Evolutionary conservation across 1,140 invertebrate species (phyloP).

Genomic region (Oryctes rhinoceros): DNA sequence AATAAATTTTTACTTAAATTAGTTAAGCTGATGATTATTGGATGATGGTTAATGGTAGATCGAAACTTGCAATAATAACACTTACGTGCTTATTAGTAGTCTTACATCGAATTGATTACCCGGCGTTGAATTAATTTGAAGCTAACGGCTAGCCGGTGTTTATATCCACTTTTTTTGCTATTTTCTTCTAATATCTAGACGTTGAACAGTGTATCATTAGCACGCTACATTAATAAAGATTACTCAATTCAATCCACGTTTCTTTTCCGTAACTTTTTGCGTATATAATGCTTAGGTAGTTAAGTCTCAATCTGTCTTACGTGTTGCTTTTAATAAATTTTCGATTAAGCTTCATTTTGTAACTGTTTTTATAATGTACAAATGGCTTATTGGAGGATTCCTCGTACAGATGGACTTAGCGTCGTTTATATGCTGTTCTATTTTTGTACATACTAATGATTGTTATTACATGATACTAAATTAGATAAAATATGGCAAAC

Average conservation of each 20-base stretch:
- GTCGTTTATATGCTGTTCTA: no score
- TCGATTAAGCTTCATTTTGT: background rate
- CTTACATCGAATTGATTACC: background rate
- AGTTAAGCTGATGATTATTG: background rate
- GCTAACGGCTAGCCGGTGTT: background rate
- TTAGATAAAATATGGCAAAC: no score
- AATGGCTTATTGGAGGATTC: background rate
- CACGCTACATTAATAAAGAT: background rate
- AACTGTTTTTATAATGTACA: background rate
- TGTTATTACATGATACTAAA: no score
- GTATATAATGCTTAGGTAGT: background rate
- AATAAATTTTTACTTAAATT: background rate
- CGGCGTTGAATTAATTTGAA: slow-evolving; percentile 3
- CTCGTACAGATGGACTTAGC: background rate
- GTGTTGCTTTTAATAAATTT: background rate
- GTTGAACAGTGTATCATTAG: background rate
- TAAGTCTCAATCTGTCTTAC: background rate
- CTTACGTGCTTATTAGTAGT: background rate
- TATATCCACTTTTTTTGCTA: background rate
- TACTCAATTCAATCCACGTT: background rate
- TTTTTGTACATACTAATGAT: no score
- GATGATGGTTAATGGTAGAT: background rate
- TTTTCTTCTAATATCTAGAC: background rate
- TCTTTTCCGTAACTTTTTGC: background rate
- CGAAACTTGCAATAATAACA: background rate